phyloP scores from a whole-genome alignment of 2,113 vertebrate genomes.

The Semnornis frantzii region DNA sequence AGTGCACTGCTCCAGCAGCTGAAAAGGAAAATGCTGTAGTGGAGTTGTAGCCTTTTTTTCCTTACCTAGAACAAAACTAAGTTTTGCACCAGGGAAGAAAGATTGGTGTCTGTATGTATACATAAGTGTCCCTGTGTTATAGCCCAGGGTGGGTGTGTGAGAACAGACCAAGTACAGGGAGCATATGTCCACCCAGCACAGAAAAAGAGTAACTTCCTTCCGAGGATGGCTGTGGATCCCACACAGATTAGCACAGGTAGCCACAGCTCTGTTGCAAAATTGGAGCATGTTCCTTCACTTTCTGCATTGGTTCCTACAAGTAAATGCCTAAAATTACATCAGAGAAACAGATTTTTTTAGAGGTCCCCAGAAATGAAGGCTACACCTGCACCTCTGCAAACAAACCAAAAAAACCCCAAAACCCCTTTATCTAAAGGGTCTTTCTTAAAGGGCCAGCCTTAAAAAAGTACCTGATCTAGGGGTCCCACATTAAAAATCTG shows the following conservation, averaged over 20 bases:
- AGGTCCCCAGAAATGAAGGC: neutral
- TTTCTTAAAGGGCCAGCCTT: neutral
- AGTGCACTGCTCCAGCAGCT: neutral
- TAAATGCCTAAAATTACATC: neutral
- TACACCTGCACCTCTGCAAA: neutral
- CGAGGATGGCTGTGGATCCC: accelerated
- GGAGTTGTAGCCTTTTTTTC: neutral
- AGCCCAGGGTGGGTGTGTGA: neutral
- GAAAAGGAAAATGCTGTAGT: neutral
- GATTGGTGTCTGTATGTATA: neutral
- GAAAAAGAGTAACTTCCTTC: neutral
- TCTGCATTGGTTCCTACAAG: neutral
- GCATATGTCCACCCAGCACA: neutral
- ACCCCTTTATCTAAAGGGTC: too few species aligned
- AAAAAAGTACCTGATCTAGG: neutral
- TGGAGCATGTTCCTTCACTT: neutral
- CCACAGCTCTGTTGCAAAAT: neutral
- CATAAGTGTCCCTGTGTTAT: neutral
- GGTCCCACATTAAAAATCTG: neutral
- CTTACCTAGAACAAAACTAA: neutral
- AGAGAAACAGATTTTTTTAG: neutral
- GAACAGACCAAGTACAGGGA: neutral
- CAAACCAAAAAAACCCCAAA: neutral
- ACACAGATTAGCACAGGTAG: neutral
- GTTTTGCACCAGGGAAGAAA: neutral